These are phyloP conservation scores for Drosophila lini DNA, from an alignment of 1,140 invertebrate species.

Conservation along the genomic window DNA sequence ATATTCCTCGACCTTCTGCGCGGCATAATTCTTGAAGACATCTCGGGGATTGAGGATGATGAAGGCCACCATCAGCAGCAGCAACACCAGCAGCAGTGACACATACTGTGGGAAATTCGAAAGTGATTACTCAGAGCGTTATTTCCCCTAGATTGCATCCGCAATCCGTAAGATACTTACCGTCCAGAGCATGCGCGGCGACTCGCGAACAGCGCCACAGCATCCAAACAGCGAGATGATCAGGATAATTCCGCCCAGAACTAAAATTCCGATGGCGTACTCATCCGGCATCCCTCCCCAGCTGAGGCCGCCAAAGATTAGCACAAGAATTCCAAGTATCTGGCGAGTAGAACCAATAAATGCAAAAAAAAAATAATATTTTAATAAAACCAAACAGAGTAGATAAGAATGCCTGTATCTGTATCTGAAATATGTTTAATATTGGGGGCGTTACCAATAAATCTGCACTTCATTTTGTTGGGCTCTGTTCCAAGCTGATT, in stretches of 20 bases:
- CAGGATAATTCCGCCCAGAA: conserved; percentile 90
- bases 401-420: conserved; percentile 6
- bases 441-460: conserved; percentile 21
- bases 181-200: conserved; percentile 91
- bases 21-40: conserved; percentile 69
- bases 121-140: conserved; percentile 10
- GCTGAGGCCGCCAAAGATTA: conserved; percentile 79
- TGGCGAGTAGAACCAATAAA: conserved; percentile 12
- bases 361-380: not conserved
- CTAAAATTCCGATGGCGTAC: conserved; percentile 87
- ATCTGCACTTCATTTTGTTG: too few species aligned
- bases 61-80: conserved; percentile 55
- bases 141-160: not conserved
- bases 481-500: not conserved
- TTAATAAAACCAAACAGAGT: conserved; percentile 4
- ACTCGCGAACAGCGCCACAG: conserved; percentile 92
- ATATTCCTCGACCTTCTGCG: conserved; percentile 55
- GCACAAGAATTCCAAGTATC: conserved; percentile 71
- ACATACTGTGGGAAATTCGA: conserved; percentile 56
- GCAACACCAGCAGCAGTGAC: conserved; percentile 56
- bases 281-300: conserved; percentile 84
- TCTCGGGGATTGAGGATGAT: conserved; percentile 58
- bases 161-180: conserved; percentile 85
- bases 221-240: conserved; percentile 93
- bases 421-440: conserved; percentile 6